Evolutionary conservation across 53 echinoderm and acorn worm genomes (phyloP), one percentile per base, ranked within the genome.

Genomic region (Crossaster papposus): DNA sequence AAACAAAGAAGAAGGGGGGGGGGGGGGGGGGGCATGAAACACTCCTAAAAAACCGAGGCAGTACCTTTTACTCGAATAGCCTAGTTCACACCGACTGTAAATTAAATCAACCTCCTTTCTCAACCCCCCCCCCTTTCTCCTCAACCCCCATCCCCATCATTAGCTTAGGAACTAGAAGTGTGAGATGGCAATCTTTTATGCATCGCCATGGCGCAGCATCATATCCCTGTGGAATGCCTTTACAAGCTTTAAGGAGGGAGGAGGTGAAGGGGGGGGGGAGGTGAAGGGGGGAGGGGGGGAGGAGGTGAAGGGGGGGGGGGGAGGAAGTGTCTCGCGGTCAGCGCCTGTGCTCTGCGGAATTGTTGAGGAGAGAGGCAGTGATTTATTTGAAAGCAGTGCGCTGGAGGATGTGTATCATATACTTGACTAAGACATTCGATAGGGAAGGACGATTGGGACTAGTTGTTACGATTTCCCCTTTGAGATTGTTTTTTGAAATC

Each of bases 171-270:
- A 14, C 30, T 2, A 4, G 28, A 20, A 12, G 74, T 34, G 33
- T 32, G 74, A 33, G 33, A 73, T 73, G 12, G 17, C 74, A 35
- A 11, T 13, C 74, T 14, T 32, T 17, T 20, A 1, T 2, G 17
- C 13, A 17, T 73, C 28, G 74, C 74, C 74, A 17, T 73, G 74
- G 33, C 22, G 74, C 74, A 73, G 35, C 74, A 73, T 73, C 74
- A 18, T 23, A 70, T 6, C 70, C 70, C 22, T 17, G 58, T 58
- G 58, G 58, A 17, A 44, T 9, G 44, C 44, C 44, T 44, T 44
- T 9, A 44, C 44, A 1, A 9, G 9, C 44, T 44, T 44, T 5
- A 9, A 44, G 44, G 44, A 44, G 44, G 44, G 58, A n/a, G n/a
- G n/a, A n/a, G n/a, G n/a, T n/a, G n/a, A n/a, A n/a, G n/a, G n/a